Conservation (phyloP, 2,113 vertebrate genomes). For the Chroicocephalus ridibundus region DNA sequence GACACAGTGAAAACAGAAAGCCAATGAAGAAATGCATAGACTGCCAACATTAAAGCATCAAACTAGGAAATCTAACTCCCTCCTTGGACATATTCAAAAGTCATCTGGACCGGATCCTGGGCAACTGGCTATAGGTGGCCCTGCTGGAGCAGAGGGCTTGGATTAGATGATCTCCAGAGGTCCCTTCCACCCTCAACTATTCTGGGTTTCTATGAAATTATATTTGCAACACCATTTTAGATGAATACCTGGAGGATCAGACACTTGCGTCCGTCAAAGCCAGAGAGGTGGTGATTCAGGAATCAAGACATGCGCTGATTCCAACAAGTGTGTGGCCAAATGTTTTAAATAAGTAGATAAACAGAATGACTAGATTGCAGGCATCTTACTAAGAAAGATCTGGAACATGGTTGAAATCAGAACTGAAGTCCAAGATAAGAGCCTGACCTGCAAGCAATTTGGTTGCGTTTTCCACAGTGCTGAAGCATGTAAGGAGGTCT, state of each 20-base stretch:
- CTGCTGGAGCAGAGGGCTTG: background rate
- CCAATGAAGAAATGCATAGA: background rate
- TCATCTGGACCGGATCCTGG: background rate
- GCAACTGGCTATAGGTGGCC: background rate
- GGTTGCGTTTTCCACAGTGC: background rate
- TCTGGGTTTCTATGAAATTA: background rate
- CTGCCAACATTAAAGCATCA: background rate
- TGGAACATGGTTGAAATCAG: background rate
- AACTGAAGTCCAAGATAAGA: background rate
- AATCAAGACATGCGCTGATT: background rate
- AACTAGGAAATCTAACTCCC: background rate
- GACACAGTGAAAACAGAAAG: background rate
- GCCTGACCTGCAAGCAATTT: background rate
- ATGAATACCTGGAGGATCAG: background rate
- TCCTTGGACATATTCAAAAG: background rate
- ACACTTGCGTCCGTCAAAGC: background rate
- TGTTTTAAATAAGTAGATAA: background rate
- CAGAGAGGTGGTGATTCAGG: background rate
- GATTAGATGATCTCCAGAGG: background rate
- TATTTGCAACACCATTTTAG: background rate
- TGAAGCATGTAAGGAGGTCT: background rate
- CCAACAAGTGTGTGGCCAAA: background rate
- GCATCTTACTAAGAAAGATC: background rate
- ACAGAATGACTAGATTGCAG: background rate
- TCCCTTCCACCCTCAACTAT: background rate